A percentile compares a stretch with the other conserved stretches of the same genome.
These are phyloP conservation scores for Microtus ochrogaster DNA, from an alignment of 2,113 vertebrate species.

Conservation along the genomic window DNA sequence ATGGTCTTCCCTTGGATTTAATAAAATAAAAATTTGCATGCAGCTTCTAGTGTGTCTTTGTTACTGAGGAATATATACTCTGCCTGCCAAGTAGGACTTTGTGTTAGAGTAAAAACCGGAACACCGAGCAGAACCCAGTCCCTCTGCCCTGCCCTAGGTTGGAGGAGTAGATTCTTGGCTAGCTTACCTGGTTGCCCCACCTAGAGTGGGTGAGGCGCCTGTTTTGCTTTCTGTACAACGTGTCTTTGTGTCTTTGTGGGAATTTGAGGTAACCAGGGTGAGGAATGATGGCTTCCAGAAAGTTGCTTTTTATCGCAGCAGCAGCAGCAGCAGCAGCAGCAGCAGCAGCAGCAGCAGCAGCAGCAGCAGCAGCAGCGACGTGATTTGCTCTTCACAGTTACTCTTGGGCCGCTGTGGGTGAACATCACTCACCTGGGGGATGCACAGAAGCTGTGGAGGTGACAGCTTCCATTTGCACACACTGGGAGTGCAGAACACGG, in stretches of 20 bases:
- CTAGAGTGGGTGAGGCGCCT: not conserved
- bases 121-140: not conserved
- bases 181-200: not conserved
- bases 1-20: not conserved
- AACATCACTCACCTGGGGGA: not conserved
- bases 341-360: not conserved
- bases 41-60: not conserved
- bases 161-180: not conserved
- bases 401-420: not conserved
- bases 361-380: not conserved
- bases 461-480: not conserved
- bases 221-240: not conserved
- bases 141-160: not conserved
- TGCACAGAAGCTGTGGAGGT: not conserved
- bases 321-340: not conserved
- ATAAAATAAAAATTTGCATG: not conserved
- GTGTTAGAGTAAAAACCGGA: not conserved
- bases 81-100: not conserved
- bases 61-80: not conserved
- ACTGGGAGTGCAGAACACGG: not conserved
- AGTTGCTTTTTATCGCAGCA: not conserved
- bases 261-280: not conserved
- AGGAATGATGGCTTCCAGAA: not conserved
- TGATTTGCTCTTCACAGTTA: not conserved
- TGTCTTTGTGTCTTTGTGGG: not conserved